Evolutionary conservation across 2,888 invertebrate species (phyloP).

Genomic region (Ellobium chinense): DNA sequence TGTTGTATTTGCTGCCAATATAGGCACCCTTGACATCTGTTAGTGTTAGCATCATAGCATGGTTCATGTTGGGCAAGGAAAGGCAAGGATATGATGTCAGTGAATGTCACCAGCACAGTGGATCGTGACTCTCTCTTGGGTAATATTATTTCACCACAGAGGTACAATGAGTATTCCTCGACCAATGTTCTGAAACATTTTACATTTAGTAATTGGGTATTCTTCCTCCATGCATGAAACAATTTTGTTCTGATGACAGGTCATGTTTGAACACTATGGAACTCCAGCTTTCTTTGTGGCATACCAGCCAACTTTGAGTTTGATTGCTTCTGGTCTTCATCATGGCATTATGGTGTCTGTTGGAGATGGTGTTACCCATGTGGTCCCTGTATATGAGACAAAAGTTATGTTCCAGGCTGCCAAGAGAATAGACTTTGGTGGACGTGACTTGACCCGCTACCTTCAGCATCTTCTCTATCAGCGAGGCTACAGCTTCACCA

Average conservation of each 20-base stretch:
- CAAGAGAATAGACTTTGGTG: constrained; percentile 80
- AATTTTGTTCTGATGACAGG: constrained; percentile 4
- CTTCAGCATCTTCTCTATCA: constrained; percentile 81
- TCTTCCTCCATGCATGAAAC: too few relatives aligned
- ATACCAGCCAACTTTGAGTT: background rate
- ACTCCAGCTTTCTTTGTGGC: background rate
- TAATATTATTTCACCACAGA: too few relatives aligned
- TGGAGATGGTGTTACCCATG: background rate
- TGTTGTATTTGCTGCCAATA: too few relatives aligned
- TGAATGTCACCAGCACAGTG: too few relatives aligned
- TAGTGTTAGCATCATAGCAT: too few relatives aligned
- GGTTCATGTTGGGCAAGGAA: too few relatives aligned
- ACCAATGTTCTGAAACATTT: too few relatives aligned
- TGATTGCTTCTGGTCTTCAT: background rate
- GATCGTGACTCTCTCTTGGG: too few relatives aligned
- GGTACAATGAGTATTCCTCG: too few relatives aligned
- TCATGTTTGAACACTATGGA: background rate
- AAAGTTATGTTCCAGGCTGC: constrained; percentile 96
- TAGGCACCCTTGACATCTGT: too few relatives aligned
- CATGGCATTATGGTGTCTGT: background rate
- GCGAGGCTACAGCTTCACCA: constrained; percentile 75
- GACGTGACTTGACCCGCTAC: constrained; percentile 67
- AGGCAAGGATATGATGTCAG: too few relatives aligned
- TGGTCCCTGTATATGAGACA: constrained; percentile 74
- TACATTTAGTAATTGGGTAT: too few relatives aligned